Evolutionary conservation across 2,888 invertebrate species (phyloP).

Genomic region (Brachypalpus laphriformis): DNA sequence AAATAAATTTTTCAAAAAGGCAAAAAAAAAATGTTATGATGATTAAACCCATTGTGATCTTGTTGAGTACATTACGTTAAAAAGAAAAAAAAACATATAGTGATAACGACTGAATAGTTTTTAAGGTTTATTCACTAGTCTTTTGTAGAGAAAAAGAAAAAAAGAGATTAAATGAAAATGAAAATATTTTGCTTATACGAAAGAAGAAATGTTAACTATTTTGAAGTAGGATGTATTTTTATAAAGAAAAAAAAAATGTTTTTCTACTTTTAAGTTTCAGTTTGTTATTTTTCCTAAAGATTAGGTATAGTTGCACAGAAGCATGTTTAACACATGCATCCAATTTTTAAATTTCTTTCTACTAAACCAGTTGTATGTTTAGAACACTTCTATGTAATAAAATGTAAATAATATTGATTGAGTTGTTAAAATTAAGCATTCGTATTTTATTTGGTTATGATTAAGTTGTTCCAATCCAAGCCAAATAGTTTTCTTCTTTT

Average conservation of each 20-base stretch:
- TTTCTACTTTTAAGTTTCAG: constrained; percentile 15
- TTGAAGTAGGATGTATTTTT: constrained; percentile 1
- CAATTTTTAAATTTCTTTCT: not conserved
- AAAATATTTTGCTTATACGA: not conserved
- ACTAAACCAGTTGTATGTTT: not conserved
- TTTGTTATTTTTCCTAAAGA: not conserved
- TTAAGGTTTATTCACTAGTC: constrained; percentile 71
- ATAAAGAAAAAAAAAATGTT: not conserved
- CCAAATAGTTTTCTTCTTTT: no score
- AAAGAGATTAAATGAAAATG: not conserved
- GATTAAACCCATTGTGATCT: constrained; percentile 28
- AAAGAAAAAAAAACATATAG: constrained; percentile 17
- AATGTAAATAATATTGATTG: constrained; percentile 6
- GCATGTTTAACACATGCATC: not conserved
- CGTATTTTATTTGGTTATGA: no score
- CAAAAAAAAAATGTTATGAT: not conserved
- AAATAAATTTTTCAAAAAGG: constrained; percentile 35
- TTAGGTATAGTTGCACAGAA: not conserved
- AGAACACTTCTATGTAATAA: constrained; percentile 13
- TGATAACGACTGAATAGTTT: constrained; percentile 71
- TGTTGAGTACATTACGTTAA: constrained; percentile 25
- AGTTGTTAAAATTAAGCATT: not conserved
- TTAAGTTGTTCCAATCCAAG: no score
- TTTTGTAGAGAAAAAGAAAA: constrained; percentile 36
- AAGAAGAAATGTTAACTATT: constrained; percentile 38